These are phyloP conservation scores for Caenorhabditis sp. DNA, from an alignment of 2,888 invertebrate genomes.

Conservation along the genomic window DNA sequence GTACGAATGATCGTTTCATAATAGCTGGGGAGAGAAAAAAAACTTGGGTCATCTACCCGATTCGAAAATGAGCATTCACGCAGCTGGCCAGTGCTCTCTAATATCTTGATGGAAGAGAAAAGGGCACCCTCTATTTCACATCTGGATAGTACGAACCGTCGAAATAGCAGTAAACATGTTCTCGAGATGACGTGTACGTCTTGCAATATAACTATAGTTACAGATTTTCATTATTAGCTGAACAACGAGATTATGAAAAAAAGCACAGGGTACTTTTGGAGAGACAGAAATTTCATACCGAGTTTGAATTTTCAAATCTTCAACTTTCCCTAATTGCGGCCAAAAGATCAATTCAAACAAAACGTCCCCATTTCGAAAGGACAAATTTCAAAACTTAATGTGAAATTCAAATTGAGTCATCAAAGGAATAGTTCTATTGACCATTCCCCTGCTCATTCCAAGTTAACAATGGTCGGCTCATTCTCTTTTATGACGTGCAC, in stretches of 20 bases:
- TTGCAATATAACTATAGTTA: neutral
- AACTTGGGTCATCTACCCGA: neutral
- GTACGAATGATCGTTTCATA: neutral
- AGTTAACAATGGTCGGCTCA: slow-evolving; percentile 1
- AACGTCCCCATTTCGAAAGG: no score
- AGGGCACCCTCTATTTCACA: neutral
- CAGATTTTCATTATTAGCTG: no score
- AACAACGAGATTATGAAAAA: no score
- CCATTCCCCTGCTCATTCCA: neutral
- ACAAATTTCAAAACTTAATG: no score
- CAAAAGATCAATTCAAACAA: no score
- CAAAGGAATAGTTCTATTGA: neutral
- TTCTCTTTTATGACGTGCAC: slow-evolving; percentile 51
- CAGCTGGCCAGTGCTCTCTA: neutral
- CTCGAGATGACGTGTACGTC: neutral
- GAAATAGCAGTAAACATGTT: neutral
- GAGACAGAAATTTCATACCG: no score
- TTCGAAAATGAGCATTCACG: neutral
- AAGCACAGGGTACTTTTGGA: no score
- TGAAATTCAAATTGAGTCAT: neutral
- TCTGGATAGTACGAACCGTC: neutral
- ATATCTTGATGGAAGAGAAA: neutral
- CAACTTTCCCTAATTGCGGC: no score
- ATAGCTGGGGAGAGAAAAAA: neutral
- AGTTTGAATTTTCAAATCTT: no score